Conservation (phyloP, 2,113 vertebrate species). For the Ictalurus furcatus region DNA sequence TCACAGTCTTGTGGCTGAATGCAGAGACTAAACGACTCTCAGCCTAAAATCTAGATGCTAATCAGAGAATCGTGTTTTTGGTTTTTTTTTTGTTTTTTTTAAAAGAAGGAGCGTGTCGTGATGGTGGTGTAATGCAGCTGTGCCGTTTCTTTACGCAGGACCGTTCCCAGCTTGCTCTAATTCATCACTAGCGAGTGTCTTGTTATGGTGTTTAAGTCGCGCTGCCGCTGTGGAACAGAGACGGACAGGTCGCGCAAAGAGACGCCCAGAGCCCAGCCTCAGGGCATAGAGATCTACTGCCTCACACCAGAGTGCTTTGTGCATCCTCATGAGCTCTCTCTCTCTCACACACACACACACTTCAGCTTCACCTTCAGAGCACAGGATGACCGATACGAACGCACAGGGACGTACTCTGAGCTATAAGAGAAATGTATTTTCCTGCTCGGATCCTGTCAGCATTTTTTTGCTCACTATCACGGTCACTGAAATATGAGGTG, state of each 20-base stretch:
- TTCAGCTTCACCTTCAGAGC: conserved; percentile 3
- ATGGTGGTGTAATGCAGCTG: neutral
- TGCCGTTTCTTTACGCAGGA: neutral
- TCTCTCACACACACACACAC: conserved; percentile 9
- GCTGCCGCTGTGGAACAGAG: conserved; percentile 4
- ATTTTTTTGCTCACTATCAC: neutral
- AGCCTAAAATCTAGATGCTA: neutral
- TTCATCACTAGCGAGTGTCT: neutral
- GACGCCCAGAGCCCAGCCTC: conserved; percentile 39
- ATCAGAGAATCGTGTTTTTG: neutral
- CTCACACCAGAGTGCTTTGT: conserved; percentile 32
- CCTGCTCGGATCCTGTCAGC: neutral
- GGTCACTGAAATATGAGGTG: neutral
- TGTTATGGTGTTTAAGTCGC: neutral
- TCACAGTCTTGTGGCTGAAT: neutral
- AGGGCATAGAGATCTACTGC: conserved; percentile 41
- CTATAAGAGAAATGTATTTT: neutral
- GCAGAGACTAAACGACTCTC: neutral
- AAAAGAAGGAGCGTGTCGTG: neutral
- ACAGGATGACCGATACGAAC: neutral
- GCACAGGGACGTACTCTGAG: neutral
- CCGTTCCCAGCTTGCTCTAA: neutral
- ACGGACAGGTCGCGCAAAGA: neutral
- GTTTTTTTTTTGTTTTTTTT: no score
- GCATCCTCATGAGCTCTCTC: neutral